Evolutionary conservation across 2,113 vertebrate genomes (phyloP), one percentile per base, ranked within the genome.

Genomic region (Tursiops truncatus): DNA sequence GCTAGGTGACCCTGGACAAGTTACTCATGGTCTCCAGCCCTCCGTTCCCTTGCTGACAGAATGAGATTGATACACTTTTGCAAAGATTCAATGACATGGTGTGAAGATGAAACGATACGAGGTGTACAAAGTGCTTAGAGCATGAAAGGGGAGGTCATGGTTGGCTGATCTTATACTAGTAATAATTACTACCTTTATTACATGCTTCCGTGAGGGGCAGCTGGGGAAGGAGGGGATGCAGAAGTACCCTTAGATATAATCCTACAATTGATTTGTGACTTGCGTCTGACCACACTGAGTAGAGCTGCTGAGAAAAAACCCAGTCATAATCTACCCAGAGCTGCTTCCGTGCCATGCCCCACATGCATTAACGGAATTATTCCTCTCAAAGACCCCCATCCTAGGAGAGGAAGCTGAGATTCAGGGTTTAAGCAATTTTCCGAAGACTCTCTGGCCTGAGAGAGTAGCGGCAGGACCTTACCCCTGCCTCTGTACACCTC

Each of bases 401-500:
- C 26, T 9, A 1, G 23, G 26, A 56, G 1, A 67, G 38, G 47
- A 92, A 53, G 67, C 20, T 31, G 20, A 56, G 63, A 6, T 23
- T 63, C 20, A 65, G 67, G 50, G 21, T 62, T 23, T 41, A 47
- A 73, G 12, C 8, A n/a, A 53, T 13, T 68, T 91, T 63, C 68
- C 31, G 26, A 36, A 67, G 58, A 71, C 8, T 58, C 6, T 28
- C 50, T 47, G 47, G 14, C 14, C 73, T 95, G 44, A 44, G n/a
- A 93, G 50, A 20, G 44, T 15, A 8, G 41, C 74, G 10, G 21
- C 25, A 68, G 15, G 63, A 53, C 26, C 3, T 20, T 5, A 25
- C 15, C 6, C 0, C 0, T 1, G 7, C 56, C 10, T 71, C 41
- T 33, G 50, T n/a, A 18, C 70, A 44, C n/a, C 8, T 17, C 9